phyloP scores from a whole-genome alignment of 2,888 invertebrate species.

The Cerastis rubricosa region DNA sequence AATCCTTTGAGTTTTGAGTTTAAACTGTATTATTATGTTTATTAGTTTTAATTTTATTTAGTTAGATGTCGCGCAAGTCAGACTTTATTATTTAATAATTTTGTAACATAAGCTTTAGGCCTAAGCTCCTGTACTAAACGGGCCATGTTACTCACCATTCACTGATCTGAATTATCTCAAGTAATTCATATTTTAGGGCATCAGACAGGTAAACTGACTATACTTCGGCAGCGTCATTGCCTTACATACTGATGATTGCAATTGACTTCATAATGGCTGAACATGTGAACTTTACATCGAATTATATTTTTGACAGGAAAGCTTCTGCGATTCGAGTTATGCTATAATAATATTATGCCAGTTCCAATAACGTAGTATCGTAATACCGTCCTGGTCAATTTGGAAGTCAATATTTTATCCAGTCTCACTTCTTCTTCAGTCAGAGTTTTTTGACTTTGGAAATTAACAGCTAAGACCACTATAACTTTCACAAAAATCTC shows the following conservation, averaged over 20 bases:
- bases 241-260: neutral
- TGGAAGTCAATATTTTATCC: neutral
- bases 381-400: neutral
- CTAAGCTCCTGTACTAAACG: slow-evolving; percentile 29
- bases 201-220: neutral
- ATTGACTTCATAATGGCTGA: neutral
- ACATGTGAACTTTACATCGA: neutral
- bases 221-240: too few species aligned
- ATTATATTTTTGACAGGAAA: neutral
- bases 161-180: neutral
- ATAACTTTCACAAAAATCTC: slow-evolving; percentile 1
- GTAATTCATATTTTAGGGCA: neutral
- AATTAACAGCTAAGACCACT: neutral
- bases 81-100: neutral
- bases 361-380: neutral
- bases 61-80: neutral
- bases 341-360: neutral
- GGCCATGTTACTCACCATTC: slow-evolving; percentile 16
- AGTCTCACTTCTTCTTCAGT: neutral
- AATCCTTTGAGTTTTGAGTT: neutral
- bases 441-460: neutral
- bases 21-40: neutral
- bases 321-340: neutral
- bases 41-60: slow-evolving; percentile 4
- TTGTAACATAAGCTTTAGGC: slow-evolving; percentile 46